Evolutionary conservation across 2,113 vertebrate species (phyloP).

Genomic region (Pteropus alecto): DNA sequence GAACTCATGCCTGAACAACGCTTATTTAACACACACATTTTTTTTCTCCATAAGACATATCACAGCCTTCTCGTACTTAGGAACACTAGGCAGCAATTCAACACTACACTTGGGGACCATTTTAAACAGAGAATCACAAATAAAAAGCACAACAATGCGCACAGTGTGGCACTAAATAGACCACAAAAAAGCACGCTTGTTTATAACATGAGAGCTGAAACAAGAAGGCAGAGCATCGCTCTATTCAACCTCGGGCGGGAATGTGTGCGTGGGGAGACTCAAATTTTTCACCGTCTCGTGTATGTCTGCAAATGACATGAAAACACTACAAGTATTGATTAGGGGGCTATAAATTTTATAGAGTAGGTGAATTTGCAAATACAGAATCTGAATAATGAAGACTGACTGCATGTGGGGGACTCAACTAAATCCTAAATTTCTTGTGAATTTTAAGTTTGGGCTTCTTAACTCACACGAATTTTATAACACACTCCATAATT

Average conservation of each 20-base stretch:
- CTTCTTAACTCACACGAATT: background rate
- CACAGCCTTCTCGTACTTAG: fast-evolving
- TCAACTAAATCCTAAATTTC: too few species aligned
- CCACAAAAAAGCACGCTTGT: background rate
- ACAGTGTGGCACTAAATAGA: background rate
- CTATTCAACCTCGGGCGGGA: fast-evolving
- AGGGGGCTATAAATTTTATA: background rate
- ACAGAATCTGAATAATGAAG: background rate
- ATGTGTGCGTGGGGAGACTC: fast-evolving
- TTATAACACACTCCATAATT: background rate
- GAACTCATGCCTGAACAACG: background rate
- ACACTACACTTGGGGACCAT: background rate
- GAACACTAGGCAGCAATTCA: background rate
- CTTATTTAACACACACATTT: background rate
- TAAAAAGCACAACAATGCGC: background rate
- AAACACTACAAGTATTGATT: background rate
- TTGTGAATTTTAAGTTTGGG: background rate
- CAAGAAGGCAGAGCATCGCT: fast-evolving
- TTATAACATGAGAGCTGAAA: background rate
- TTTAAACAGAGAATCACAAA: background rate
- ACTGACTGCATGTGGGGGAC: background rate
- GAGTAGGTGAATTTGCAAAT: background rate
- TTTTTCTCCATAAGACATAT: background rate
- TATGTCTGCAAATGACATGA: background rate
- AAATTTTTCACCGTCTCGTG: fast-evolving